A percentile compares a stretch with the other conserved stretches of the same genome.
These are phyloP conservation scores for Petrocephalus schoutedeni DNA, from an alignment of 2,797 vertebrate species.

Conservation along the genomic window DNA sequence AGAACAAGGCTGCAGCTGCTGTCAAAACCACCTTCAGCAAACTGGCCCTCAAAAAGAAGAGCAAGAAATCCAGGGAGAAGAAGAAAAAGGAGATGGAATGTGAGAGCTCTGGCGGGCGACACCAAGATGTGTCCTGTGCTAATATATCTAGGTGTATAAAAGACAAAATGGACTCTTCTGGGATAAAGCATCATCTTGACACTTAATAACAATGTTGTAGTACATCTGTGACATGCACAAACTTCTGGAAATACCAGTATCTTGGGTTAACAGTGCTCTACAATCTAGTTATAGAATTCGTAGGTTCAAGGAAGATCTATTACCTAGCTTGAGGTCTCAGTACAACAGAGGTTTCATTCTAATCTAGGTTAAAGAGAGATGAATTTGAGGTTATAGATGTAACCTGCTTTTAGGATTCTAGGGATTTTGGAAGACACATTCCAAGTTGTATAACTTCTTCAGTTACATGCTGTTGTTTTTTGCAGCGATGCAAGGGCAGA, in stretches of 20 bases:
- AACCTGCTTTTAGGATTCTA: neutral
- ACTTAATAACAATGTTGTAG: neutral
- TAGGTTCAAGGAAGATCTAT: neutral
- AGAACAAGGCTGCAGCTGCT: conserved; percentile 49
- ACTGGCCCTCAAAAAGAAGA: conserved; percentile 73
- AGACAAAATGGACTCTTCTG: neutral
- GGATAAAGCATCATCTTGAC: neutral
- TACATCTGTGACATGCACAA: neutral
- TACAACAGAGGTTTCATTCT: neutral
- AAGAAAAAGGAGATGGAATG: conserved; percentile 39
- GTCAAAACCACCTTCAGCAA: conserved; percentile 62
- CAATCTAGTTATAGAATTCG: neutral
- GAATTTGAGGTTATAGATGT: neutral
- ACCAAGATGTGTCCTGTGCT: neutral
- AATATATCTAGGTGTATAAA: neutral
- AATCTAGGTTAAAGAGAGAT: neutral
- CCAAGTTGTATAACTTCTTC: neutral
- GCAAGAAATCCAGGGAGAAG: conserved; percentile 66
- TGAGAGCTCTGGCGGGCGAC: neutral
- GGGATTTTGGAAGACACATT: neutral
- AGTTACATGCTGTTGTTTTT: neutral
- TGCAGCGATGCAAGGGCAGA: conserved; percentile 35
- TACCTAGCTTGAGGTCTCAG: neutral
- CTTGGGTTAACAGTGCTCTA: neutral
- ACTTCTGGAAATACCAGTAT: neutral